Evolutionary conservation across 2,113 vertebrate genomes (phyloP).

Genomic region (Baryphthengus martii): DNA sequence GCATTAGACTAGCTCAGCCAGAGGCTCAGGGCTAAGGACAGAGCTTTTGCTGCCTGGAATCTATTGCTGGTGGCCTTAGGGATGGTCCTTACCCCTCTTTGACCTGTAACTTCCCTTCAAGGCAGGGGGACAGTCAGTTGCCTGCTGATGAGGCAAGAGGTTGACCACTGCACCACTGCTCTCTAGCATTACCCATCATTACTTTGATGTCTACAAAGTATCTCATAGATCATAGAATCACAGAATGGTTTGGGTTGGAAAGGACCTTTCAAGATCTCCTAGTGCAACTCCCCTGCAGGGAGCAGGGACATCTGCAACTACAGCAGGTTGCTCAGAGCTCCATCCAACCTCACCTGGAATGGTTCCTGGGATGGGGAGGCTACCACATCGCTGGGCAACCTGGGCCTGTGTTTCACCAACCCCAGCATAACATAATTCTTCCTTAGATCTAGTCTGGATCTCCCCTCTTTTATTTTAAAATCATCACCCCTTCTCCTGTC

Average conservation of each 20-base stretch:
- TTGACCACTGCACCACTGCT: accelerated
- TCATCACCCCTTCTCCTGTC: background rate
- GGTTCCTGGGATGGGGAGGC: background rate
- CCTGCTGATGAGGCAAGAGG: no score
- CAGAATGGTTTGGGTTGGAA: background rate
- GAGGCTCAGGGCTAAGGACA: background rate
- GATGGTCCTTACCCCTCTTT: background rate
- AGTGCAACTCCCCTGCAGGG: no score
- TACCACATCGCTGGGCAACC: background rate
- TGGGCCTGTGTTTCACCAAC: background rate
- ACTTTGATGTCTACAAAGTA: accelerated
- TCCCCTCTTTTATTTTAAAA: background rate
- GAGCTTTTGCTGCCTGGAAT: background rate
- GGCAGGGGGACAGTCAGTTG: accelerated
- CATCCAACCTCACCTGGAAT: no score
- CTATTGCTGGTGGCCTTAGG: background rate
- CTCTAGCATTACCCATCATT: no score
- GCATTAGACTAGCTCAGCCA: background rate
- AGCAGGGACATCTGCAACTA: background rate
- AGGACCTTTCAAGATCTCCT: background rate
- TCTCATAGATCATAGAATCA: background rate
- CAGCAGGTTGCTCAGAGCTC: background rate
- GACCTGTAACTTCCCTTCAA: background rate
- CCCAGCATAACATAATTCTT: background rate
- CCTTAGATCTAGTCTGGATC: background rate